Evolutionary conservation across 2,113 vertebrate genomes (phyloP).

Genomic region (Vireo altiloquus): DNA sequence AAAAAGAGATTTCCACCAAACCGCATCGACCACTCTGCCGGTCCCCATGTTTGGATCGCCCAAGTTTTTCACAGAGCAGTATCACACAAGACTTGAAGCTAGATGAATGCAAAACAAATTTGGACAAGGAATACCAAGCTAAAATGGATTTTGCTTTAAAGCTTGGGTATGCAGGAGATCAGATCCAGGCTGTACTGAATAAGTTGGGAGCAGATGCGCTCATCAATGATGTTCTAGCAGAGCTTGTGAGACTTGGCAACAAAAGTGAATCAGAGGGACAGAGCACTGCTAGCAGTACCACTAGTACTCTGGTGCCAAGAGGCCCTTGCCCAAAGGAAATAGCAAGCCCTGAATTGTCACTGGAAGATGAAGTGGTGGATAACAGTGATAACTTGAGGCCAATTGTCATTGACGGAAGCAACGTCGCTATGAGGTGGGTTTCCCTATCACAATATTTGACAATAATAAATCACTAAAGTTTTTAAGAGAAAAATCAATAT

Average conservation of each 20-base stretch:
- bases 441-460: neutral
- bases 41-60: slow-evolving; percentile 91
- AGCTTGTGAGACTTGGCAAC: slow-evolving; percentile 93
- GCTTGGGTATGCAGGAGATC: slow-evolving; percentile 92
- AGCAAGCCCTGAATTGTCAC: slow-evolving; percentile 85
- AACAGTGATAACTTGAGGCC: slow-evolving; percentile 90
- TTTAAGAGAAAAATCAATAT: neutral
- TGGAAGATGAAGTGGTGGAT: slow-evolving; percentile 90
- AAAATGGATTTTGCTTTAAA: slow-evolving; percentile 99
- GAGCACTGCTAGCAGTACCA: slow-evolving; percentile 53
- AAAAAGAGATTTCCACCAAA: slow-evolving; percentile 80
- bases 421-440: slow-evolving; percentile 96
- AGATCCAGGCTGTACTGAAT: slow-evolving; percentile 92
- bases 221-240: slow-evolving; percentile 94
- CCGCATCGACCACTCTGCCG: slow-evolving; percentile 94
- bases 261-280: slow-evolving; percentile 89
- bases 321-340: slow-evolving; percentile 82
- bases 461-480: neutral
- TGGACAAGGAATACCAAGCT: slow-evolving; percentile 89
- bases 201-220: slow-evolving; percentile 91
- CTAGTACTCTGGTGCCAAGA: slow-evolving; percentile 65
- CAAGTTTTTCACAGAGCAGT: slow-evolving; percentile 95
- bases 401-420: slow-evolving; percentile 95
- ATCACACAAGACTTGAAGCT: slow-evolving; percentile 86
- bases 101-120: slow-evolving; percentile 56